phyloP scores from a whole-genome alignment of 2,797 vertebrate genomes.

The Ceyx erithaca region DNA sequence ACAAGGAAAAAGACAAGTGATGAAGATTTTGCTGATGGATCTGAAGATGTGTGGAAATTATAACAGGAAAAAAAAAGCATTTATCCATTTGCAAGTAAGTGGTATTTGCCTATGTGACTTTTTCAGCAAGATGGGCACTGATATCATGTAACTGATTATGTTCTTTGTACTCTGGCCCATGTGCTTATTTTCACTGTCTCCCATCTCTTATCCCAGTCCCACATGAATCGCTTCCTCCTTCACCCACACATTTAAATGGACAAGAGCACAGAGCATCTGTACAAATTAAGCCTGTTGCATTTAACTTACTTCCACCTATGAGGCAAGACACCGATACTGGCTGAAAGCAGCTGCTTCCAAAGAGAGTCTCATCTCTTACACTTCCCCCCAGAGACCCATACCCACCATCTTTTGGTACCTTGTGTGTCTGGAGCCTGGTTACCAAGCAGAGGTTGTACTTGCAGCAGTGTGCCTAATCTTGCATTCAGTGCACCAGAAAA shows the following conservation, averaged over 20 bases:
- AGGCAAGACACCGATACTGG: not conserved
- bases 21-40: not conserved
- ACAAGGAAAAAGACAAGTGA: not conserved
- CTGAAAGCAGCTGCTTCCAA: not conserved
- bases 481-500: not conserved
- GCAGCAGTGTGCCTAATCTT: not conserved
- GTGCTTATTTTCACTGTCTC: not conserved
- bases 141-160: not conserved
- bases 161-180: not conserved
- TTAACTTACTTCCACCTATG: not conserved
- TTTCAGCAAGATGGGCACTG: not conserved
- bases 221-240: accelerated
- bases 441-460: not conserved
- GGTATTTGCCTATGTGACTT: not conserved
- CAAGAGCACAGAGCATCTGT: not conserved
- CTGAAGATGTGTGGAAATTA: not conserved
- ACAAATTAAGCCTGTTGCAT: not conserved
- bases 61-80: not conserved
- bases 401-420: not conserved
- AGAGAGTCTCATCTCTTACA: not conserved
- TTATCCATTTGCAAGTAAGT: not conserved
- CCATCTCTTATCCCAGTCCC: not conserved
- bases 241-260: not conserved
- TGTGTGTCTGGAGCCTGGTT: not conserved
- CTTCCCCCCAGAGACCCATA: not conserved